Conservation (phyloP, 2,888 invertebrate genomes). For the Nymphalis c-album region DNA sequence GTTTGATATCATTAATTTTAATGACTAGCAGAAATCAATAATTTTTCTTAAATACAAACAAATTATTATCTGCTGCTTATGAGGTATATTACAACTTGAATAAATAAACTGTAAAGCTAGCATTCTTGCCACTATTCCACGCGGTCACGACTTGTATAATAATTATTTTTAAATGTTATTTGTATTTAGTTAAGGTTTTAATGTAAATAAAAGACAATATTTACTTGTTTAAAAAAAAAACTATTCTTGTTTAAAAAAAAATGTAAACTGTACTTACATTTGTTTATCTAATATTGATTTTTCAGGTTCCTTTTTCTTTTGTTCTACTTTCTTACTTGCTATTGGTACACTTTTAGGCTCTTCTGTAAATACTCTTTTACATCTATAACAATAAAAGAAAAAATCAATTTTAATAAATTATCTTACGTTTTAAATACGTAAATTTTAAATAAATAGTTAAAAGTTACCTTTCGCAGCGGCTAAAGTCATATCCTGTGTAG, state of each 20-base stretch:
- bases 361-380: constrained; percentile 86
- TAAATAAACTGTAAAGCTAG: constrained; percentile 1
- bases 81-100: constrained; percentile 3
- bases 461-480: constrained; percentile 85
- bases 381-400: constrained; percentile 58
- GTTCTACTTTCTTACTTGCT: constrained; percentile 72
- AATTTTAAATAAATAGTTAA: no score
- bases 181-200: no score
- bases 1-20: no score
- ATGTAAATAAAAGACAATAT: no score
- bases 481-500: constrained; percentile 88
- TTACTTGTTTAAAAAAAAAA: no score
- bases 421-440: no score
- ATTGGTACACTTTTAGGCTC: constrained; percentile 84
- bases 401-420: background rate
- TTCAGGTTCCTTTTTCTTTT: constrained; percentile 76
- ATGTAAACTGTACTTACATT: constrained; percentile 50
- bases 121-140: no score
- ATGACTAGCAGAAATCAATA: no score
- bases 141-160: no score
- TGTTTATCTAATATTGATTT: constrained; percentile 65
- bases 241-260: no score
- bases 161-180: no score
- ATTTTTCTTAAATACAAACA: no score
- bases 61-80: background rate